Base-by-base conservation (phyloP, 2,888 invertebrate species). In the Aspidapion aeneum region DNA sequence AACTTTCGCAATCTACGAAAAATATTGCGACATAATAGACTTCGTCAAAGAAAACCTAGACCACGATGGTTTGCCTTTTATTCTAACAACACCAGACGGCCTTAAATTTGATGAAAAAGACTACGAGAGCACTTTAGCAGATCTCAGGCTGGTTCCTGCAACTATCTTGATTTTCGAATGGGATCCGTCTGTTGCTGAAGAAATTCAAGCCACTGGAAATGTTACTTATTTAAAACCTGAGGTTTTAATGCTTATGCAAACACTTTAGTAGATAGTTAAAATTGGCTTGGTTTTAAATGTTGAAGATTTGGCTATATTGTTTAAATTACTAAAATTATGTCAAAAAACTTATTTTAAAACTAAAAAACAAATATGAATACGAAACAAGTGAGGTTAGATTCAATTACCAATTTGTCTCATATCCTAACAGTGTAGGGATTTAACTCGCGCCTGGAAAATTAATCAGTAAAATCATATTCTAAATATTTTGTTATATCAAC, bases 1-100 rank as follows among this genome's bases (percentile, higher is more conserved):
- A 7, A 96, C 95, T 1, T 96, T 96, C 79, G 88, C 89, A 57
- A 90, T 94, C 0, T 88, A 89, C 75, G 96, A 96, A 76, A 90
- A 88, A 68, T 85, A 91, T 69, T 78, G 80, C 0, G 87, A 88
- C 67, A 84, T 96, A n/a, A 82, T 87, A 68, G 88, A 90, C 64
- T 96, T 94, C 78, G 88, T 96, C 0, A 84, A 85, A 74, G 93
- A 94, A 67, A 88, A 90, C 76, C 78, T 96, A 35, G 85, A 86
- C 67, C 85, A 87, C 65, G 83, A 85, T 72, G 84, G 86, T 16
- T 80, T 88, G 61, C 89, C 91, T 0, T 95, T 94, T 79, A 74
- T 83, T 2, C 81, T 95, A n/a, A 83, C 84, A 62, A 83, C 86
- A 0, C 86, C 90, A 0, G 87, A 87, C 1, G 90, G 91, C 0